Evolutionary conservation across 2,888 invertebrate genomes (phyloP), one percentile per base, ranked within the genome.

Genomic region (Blera fallax): DNA sequence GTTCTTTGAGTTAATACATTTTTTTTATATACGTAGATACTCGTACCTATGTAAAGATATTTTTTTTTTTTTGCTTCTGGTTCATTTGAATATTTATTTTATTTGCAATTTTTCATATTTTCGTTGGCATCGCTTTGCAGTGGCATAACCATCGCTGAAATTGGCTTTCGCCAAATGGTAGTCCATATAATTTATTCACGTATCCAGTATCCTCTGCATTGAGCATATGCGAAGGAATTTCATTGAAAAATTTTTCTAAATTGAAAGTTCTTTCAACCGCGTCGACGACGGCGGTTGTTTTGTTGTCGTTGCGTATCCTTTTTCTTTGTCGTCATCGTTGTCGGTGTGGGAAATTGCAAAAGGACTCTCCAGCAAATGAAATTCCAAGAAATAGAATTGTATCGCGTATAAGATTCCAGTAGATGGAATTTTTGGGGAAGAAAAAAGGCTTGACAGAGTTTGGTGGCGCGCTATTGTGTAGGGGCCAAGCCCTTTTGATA

Each of bases 121-220:
- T 64, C 50, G 11, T 58, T 60, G 32, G 24, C 37, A 64, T 21
- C 32, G 29, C 32, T 48, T 50, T 67, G 34, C 54, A 34, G 40
- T 43, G 32, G 60, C 48, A 54, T 48, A 84, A 62, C 56, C 67
- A 74, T 64, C 40, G 69, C 84, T 74, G 64, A 80, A 84, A 80
- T 80, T 80, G 79, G 69, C 74, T 80, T 74, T 37, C 40, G n/a
- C 69, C 79, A 70, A 74, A 74, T 70, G 84, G 79, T 21, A 29
- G 84, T 74, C 64, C 58, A 40, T 70, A 76, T 84, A 65, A 84
- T 84, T 84, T 84, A 84, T 84, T 84, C 80, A 84, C 69, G 58
- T 74, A 80, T 70, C 70, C 58, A 62, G 58, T 74, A 80, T 70
- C 70, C 58, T 48, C 69, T 48, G 74, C 69, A 64, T 52, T 43